Evolutionary conservation across 2,113 vertebrate species (phyloP), one percentile per base, ranked within the genome.

Genomic region (Dinomys branickii): DNA sequence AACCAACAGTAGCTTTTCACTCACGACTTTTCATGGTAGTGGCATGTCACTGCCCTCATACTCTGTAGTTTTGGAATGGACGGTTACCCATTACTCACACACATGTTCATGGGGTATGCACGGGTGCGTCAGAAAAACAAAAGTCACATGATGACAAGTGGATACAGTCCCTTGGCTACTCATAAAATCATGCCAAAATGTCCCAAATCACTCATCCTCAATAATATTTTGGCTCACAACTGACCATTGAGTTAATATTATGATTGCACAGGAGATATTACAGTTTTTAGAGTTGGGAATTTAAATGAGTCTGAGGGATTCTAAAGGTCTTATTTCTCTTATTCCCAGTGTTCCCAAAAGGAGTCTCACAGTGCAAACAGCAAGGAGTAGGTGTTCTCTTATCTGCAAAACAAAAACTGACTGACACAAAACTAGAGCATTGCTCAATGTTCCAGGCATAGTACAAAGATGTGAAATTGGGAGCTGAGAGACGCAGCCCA

Each of bases 281-380:
- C 1, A 63, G 87, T 91, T 94, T 75, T 88, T 33, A 63, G 61
- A 85, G 28, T 84, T 77, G 85, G n/a, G 69, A 95, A 90, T 92
- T 81, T 86, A 58, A 95, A 38, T 8, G 24, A 80, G 67, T 52
- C 58, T 78, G 54, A 85, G 30, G 50, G 61, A 17, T 90, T 52
- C 77, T 88, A 52, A 54, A 35, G 85, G 41, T 88, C 44, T 88
- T 90, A 28, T 38, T 78, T 80, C n/a, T 80, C 85, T 96, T 69
- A 92, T 85, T 59, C 10, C 26, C 54, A 38, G 77, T 77, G 35
- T 35, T 94, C 89, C 33, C 61, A 30, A 67, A 78, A 54, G 56
- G 47, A 90, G 56, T 91, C 86, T 81, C 56, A 84, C 58, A 52
- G 26, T 9, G 3, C 20, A 35, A 10, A 50, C 0, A 38, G 56